Conservation (phyloP, 1,140 invertebrate genomes). For the Chlorops oryzae region DNA sequence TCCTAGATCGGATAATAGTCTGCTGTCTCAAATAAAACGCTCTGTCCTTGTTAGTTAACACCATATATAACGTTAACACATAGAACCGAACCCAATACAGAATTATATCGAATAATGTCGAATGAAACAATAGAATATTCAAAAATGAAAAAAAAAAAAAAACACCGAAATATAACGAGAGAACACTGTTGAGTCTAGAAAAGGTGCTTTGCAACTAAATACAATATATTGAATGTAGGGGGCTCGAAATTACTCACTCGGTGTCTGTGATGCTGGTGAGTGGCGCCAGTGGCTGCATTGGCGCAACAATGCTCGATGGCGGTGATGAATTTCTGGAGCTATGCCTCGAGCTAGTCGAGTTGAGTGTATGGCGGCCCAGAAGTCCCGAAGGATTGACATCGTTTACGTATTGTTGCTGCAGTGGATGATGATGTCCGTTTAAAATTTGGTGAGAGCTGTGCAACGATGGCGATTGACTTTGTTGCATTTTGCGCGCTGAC, state of each 20-base stretch:
- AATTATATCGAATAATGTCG: not conserved
- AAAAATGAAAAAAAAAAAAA: constrained; percentile 2
- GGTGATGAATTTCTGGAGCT: constrained; percentile 39
- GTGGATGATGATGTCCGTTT: constrained; percentile 15
- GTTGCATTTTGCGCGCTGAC: constrained; percentile 48
- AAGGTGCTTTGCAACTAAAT: not conserved
- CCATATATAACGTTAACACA: not conserved
- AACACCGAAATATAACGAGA: not conserved
- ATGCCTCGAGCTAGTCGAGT: constrained; percentile 46
- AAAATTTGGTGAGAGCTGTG: constrained; percentile 42
- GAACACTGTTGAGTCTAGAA: constrained; percentile 2
- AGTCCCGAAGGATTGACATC: constrained; percentile 53
- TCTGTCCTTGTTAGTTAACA: no score
- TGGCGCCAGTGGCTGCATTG: constrained; percentile 53
- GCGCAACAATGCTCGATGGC: constrained; percentile 40
- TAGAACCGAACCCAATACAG: not conserved
- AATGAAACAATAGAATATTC: not conserved
- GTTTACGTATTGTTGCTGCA: constrained; percentile 34
- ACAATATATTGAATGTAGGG: not conserved
- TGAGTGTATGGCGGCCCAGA: constrained; percentile 45
- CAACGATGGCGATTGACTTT: constrained; percentile 24
- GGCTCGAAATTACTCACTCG: constrained; percentile 50
- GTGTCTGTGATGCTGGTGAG: constrained; percentile 56
- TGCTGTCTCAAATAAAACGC: no score
- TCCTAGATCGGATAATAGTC: no score